Base-by-base conservation (phyloP, 2,797 vertebrate genomes). In the Enteromius afrohamiltoni region DNA sequence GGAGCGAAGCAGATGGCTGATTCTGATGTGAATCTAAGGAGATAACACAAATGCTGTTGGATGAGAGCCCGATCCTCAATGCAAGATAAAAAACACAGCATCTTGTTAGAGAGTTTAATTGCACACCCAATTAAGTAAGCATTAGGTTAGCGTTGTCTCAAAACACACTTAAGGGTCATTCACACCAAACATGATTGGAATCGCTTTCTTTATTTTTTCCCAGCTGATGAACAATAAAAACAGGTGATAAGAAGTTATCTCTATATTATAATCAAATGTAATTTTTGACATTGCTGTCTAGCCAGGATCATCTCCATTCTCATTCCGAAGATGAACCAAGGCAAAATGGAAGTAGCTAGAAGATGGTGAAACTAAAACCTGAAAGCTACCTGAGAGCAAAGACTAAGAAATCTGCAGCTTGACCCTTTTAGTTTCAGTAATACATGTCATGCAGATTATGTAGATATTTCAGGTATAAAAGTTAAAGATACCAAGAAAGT, bases 101-200 rank as follows among this genome's bases (percentile, higher is more conserved):
- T 71, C 14, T 70, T 70, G 23, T 29, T 47, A 70, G 42, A 29
- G 42, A 17, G 42, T 71, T 47, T 71, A 71, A 29, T 70, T 70
- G n/a, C 5, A 3, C 14, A 2, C 34, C n/a, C 16, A 70, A 17
- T 71, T 51, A 1, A 10, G 9, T 31, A 19, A 19, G 70, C 10
- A 21, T 31, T 51, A 49, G n/a, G 42, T 45, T 26, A 17, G 14
- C 10, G 23, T 21, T 14, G 62, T 34, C 70, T 74, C 26, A 31
- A 74, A 74, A 45, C n/a, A 34, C 69, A 70, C 7, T 47, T 45
- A 37, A 37, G 3, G 31, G 3, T 8, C 29, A 19, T 37, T 37
- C 31, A 60, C 11, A 62, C 26, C 23, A 67, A 67, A 31, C 7
- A 16, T 2, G 2, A 26, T 6, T 62, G 5, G 13, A 29, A 62